A percentile compares a stretch with the other conserved stretches of the same genome.
phyloP scores from a whole-genome alignment of 2,113 vertebrate genomes.

The Coptodon bakossiorum region DNA sequence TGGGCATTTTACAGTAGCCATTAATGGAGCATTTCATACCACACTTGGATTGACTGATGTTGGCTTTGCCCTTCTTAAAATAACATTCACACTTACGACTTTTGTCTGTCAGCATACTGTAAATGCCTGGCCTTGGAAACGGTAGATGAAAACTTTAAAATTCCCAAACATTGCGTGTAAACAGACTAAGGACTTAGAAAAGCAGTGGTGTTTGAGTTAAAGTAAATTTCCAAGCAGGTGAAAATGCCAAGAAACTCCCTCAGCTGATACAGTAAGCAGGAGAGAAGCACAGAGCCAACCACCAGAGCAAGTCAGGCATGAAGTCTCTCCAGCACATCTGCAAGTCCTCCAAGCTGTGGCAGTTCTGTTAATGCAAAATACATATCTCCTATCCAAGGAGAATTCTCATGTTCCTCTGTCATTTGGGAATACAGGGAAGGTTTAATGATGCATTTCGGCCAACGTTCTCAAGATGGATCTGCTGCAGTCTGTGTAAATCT shows the following conservation, averaged over 20 bases:
- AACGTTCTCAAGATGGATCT: background rate
- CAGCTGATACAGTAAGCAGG: background rate
- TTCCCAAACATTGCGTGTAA: background rate
- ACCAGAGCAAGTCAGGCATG: slow-evolving; percentile 3
- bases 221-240: slow-evolving; percentile 11
- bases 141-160: background rate
- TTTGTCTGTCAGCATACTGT: background rate
- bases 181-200: background rate
- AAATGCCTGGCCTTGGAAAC: background rate
- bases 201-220: background rate
- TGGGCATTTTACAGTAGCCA: slow-evolving; percentile 2
- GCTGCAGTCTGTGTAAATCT: slow-evolving; percentile 14
- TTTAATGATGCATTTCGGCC: slow-evolving; percentile 28
- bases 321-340: slow-evolving; percentile 53
- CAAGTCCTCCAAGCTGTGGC: slow-evolving; percentile 34
- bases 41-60: background rate
- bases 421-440: slow-evolving; percentile 13
- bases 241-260: slow-evolving; percentile 23
- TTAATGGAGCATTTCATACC: slow-evolving; percentile 4
- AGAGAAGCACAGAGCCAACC: background rate
- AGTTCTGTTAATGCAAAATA: slow-evolving; percentile 45
- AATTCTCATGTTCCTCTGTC: slow-evolving; percentile 42
- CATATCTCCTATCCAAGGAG: slow-evolving; percentile 36
- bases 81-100: background rate
- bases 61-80: background rate